These are phyloP conservation scores for Zele albiditarsus DNA, from an alignment of 2,888 invertebrate species.

Conservation along the genomic window DNA sequence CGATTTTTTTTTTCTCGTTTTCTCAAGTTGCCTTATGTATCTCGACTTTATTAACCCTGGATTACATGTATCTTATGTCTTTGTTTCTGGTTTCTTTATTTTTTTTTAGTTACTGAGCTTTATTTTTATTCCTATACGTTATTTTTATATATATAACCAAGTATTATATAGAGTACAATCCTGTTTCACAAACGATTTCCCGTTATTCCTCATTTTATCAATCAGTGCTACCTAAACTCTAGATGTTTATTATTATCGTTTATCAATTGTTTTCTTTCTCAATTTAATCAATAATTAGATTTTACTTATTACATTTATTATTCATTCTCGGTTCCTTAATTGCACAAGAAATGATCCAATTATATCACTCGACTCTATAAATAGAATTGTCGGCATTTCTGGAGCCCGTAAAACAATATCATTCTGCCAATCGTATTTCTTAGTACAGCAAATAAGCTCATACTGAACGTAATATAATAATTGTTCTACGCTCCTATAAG, in stretches of 20 bases:
- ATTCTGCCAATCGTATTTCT: slow-evolving; percentile 9
- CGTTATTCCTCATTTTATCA: slow-evolving; percentile 35
- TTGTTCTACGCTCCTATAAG: slow-evolving; percentile 32
- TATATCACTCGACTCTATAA: background rate
- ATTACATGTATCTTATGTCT: background rate
- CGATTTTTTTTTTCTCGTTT: background rate
- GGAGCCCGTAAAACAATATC: background rate
- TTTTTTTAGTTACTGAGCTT: slow-evolving; percentile 48
- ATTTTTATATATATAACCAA: slow-evolving; percentile 47
- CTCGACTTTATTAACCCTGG: background rate
- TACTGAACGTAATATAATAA: slow-evolving; percentile 31
- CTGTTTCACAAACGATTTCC: slow-evolving; percentile 27
- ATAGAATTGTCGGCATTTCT: background rate
- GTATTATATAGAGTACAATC: slow-evolving; percentile 51
- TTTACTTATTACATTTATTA: slow-evolving; percentile 44
- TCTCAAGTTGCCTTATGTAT: background rate
- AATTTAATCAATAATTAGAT: slow-evolving; percentile 43
- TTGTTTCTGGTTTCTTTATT: background rate
- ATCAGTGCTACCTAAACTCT: slow-evolving; percentile 53
- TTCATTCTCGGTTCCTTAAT: slow-evolving; percentile 40
- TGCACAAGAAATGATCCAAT: slow-evolving; percentile 12
- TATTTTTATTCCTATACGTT: slow-evolving; percentile 43
- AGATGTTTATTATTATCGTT: slow-evolving; percentile 51
- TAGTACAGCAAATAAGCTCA: slow-evolving; percentile 37
- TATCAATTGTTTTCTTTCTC: slow-evolving; percentile 43